Evolutionary conservation across 2,888 invertebrate species (phyloP).

Genomic region (Crocallis elinguaria): DNA sequence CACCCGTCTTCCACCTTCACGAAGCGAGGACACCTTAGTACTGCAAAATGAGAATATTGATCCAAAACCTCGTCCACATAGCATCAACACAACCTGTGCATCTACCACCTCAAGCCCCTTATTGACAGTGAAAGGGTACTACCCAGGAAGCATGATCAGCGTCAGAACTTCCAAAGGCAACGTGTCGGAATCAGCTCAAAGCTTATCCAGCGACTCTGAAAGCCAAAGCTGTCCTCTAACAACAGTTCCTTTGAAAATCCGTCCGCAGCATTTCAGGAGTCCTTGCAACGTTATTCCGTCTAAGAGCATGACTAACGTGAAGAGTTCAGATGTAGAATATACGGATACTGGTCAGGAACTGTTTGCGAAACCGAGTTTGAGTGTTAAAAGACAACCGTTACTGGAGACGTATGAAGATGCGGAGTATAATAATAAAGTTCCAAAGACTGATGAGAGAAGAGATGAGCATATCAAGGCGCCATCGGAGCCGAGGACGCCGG

Average conservation of each 20-base stretch:
- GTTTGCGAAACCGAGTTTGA: constrained; percentile 60
- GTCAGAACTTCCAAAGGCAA: constrained; percentile 85
- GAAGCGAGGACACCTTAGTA: constrained; percentile 91
- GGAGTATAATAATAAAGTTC: constrained; percentile 81
- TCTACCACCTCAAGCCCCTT: constrained; percentile 90
- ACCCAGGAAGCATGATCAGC: constrained; percentile 87
- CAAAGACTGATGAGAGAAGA: constrained; percentile 72
- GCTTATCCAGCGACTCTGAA: constrained; percentile 87
- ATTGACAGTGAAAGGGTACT: constrained; percentile 85
- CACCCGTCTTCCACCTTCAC: constrained; percentile 88
- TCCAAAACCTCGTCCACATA: constrained; percentile 83
- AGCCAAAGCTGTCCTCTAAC: constrained; percentile 82
- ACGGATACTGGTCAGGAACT: constrained; percentile 75
- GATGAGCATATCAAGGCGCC: constrained; percentile 55
- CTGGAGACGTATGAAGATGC: constrained; percentile 71
- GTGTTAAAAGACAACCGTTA: constrained; percentile 81
- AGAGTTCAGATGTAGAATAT: constrained; percentile 77
- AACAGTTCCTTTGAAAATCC: constrained; percentile 82
- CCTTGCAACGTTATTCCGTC: constrained; percentile 81
- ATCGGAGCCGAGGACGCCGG: constrained; percentile 56
- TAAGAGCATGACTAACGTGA: constrained; percentile 86
- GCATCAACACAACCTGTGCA: constrained; percentile 82
- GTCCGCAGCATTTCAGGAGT: constrained; percentile 74
- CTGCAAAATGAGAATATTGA: constrained; percentile 69
- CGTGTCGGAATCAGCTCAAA: constrained; percentile 87